Evolutionary conservation across 2,113 vertebrate genomes (phyloP), one percentile per base, ranked within the genome.

Genomic region (Pelusios castaneus): DNA sequence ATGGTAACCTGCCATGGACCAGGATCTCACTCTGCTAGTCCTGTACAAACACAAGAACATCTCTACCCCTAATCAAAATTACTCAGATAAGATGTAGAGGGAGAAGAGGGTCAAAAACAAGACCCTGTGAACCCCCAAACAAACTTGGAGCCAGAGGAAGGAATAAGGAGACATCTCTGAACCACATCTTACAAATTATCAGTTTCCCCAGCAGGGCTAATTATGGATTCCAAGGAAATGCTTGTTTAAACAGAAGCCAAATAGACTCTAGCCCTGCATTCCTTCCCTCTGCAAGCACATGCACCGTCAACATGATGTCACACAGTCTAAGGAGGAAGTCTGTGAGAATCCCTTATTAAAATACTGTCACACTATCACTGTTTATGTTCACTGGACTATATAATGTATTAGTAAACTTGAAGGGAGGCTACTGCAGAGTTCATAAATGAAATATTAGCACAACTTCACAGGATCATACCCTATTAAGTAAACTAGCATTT

Each of bases 191-290:
- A 38, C 16, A 89, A 83, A 17, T 2, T 80, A n/a, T n/a, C 63
- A 70, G n/a, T 70, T 70, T 70, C 17, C 4, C 17, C 31, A 70
- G 63, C 19, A 38, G 34, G n/a, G 63, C 4, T 70, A n/a, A 70
- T 38, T 70, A 70, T 38, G 63, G 17, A 70, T 84, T 84, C 25
- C 13, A 6, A 9, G 56, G 41, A 87, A 80, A 8, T 13, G 16
- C 84, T 87, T 80, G 41, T 88, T 94, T 67, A 87, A 95, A 92
- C 24, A 92, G 73, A 75, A 43, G 27, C 38, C 22, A 75, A 45
- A 73, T 10, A 67, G 34, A 67, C 7, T 19, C 34, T 67, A n/a
- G 63, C 63, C 17, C 31, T 21, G 63, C 34, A 67, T 43, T 25
- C 22, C 70, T 75, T 75, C 70, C 41, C 25, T 75, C 70, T 25